Base-by-base conservation (phyloP, 2,797 vertebrate genomes). In the Acanthopagrus latus region DNA sequence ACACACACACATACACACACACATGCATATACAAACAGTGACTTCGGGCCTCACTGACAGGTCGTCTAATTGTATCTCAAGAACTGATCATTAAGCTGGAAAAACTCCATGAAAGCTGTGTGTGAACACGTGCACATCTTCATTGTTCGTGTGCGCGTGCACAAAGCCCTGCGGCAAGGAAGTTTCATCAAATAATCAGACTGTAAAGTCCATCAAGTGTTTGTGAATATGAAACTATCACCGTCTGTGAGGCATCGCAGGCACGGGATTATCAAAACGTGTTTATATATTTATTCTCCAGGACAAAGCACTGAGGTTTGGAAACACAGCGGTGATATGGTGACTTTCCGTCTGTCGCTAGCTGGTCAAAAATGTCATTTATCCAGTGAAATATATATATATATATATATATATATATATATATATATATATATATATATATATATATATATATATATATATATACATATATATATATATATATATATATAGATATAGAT, bases 61-160 rank as follows among this genome's bases (percentile, higher is more conserved):
- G 59, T 68, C 80, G 79, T 88, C 84, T 86, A 91, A 89, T 90
- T 89, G 75, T 76, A 75, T 88, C 78, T 86, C 72, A 80, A 76
- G 62, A 86, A 73, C 50, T 84, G 72, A 84, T 86, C 72, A 88
- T 88, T 79, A 86, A 76, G 71, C 71, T 64, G 57, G 67, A 86
- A 82, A 84, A 71, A 74, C 73, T 79, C 47, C 69, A 56, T 79
- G 74, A 80, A 69, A 74, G 59, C 13, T 59, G 21, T 55, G 41
- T 46, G 72, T 20, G 64, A 62, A 73, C 74, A 46, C 55, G 56
- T 50, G 65, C 48, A 21, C 0, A 21, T 29, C 3, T 64, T 48
- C 17, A 20, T 75, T 75, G 62, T 79, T 17, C 69, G 58, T 29
- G 54, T 41, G 7, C n/a, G 43, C n/a, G 7, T 21, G 33, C 5